Evolutionary conservation across 2,888 invertebrate genomes (phyloP).

Genomic region (Ctena decussata): DNA sequence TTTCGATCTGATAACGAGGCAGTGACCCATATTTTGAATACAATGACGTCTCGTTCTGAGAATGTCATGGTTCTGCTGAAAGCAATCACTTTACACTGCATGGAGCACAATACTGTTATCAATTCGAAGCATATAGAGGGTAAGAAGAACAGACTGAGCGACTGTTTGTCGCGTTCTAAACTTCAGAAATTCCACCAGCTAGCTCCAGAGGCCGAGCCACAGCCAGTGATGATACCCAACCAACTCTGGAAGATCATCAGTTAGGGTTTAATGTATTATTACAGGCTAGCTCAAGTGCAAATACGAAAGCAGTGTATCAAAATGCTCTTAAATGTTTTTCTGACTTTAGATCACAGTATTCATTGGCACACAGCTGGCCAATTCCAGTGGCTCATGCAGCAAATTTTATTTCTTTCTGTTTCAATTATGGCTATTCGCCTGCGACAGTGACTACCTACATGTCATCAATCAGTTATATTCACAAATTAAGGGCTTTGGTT

Average conservation of each 20-base stretch:
- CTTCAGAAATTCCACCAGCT: constrained; percentile 20
- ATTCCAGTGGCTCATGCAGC: not conserved
- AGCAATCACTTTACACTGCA: constrained; percentile 15
- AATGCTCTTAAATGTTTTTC: not conserved
- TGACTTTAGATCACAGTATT: not conserved
- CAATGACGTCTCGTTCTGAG: constrained; percentile 14
- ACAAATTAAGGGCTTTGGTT: not conserved
- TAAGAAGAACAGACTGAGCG: constrained; percentile 25
- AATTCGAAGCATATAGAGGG: constrained; percentile 27
- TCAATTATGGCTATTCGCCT: no score
- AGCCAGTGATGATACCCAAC: not conserved
- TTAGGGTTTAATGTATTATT: not conserved
- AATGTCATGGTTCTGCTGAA: constrained; percentile 32
- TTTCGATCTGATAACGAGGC: constrained; percentile 37
- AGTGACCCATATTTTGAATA: constrained; percentile 36
- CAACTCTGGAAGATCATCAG: constrained; percentile 27
- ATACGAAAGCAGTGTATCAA: not conserved
- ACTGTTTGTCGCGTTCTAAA: constrained; percentile 35
- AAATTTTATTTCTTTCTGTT: not conserved
- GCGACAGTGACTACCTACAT: not conserved
- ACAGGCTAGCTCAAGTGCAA: not conserved
- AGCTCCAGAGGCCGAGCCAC: constrained; percentile 12
- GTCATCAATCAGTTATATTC: constrained; percentile 10
- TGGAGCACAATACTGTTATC: constrained; percentile 20
- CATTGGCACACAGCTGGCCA: not conserved